These are phyloP conservation scores for Halcyon chelicuti DNA, from an alignment of 2,797 vertebrate genomes.

Conservation along the genomic window DNA sequence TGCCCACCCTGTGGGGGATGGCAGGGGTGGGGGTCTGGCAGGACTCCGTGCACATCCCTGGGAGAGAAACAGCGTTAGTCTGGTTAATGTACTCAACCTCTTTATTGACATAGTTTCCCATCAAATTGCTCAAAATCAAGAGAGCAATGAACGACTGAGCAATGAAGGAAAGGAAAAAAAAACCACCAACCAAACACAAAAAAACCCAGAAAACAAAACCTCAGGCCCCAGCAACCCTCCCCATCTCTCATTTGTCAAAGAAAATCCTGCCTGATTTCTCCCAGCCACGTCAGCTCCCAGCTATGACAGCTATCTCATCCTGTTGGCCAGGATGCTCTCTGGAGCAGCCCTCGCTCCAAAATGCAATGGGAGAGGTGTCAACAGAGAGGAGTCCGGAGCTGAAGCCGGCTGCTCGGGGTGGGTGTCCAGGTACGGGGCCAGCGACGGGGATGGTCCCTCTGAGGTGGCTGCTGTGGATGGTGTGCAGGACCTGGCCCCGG, in stretches of 20 bases:
- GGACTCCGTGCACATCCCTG: not conserved
- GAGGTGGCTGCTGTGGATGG: fast-evolving
- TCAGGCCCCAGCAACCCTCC: not conserved
- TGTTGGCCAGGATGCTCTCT: not conserved
- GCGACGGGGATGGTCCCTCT: not conserved
- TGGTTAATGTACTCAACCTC: not conserved
- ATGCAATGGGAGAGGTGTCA: not conserved
- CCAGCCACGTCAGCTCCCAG: conserved; percentile 24
- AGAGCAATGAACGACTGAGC: conserved; percentile 30
- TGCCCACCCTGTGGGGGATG: no score
- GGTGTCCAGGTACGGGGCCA: not conserved
- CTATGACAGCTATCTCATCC: conserved; percentile 47
- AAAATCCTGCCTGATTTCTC: not conserved
- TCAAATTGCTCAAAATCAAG: not conserved
- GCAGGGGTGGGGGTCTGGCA: not conserved
- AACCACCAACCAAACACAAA: no score
- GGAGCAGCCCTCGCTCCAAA: not conserved
- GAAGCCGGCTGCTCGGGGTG: not conserved
- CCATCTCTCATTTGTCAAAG: not conserved
- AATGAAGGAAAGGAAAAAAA: no score
- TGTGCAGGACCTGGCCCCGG: fast-evolving
- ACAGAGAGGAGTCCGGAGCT: not conserved
- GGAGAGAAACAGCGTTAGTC: not conserved
- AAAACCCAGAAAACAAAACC: not conserved
- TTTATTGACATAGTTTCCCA: not conserved